Evolutionary conservation across 2,797 vertebrate species (phyloP), one percentile per base, ranked within the genome.

Genomic region (Rhynchonycteris naso): DNA sequence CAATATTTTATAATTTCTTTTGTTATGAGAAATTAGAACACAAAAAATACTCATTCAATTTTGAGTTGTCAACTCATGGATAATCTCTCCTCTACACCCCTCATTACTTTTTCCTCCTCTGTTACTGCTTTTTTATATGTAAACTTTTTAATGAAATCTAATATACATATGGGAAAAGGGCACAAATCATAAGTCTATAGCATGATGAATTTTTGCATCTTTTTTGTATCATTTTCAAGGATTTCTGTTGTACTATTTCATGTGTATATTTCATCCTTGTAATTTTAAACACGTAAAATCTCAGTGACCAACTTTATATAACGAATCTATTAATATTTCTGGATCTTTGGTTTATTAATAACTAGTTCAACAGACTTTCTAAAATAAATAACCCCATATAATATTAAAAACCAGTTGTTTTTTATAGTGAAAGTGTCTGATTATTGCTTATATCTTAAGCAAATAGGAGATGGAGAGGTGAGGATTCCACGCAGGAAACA

Each of bases 221-320:
- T 26, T 12, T 28, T 56, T 84, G 6, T 30, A 52, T 68, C 81
- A 81, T 82, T 82, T 92, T 92, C 54, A 94, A 61, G 52, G 30
- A 81, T 2, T 87, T 88, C 33, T 47, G 28, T 75, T 16, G 30
- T 86, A 16, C 66, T 71, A n/a, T 69, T 84, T n/a, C 43, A 35
- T 19, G 5, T 56, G n/a, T 47, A 43, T 66, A 30, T 54, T 95
- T 74, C 18, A 43, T 71, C 33, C n/a, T 74, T 83, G n/a, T 4
- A 78, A 65, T 92, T 63, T 78, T 83, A 78, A 88, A 84, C 21
- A 61, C 65, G 50, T n/a, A 47, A 81, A 79, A 35, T 90, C 59
- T 5, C 12, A 61, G 24, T 66, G 68, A 63, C n/a, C 28, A 35
- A 30, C 43, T 7, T 84, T 18, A 7, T 54, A 24, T 80, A 59